Evolutionary conservation across 2,113 vertebrate species (phyloP), one percentile per base, ranked within the genome.

Genomic region (Cheilinus undulatus): DNA sequence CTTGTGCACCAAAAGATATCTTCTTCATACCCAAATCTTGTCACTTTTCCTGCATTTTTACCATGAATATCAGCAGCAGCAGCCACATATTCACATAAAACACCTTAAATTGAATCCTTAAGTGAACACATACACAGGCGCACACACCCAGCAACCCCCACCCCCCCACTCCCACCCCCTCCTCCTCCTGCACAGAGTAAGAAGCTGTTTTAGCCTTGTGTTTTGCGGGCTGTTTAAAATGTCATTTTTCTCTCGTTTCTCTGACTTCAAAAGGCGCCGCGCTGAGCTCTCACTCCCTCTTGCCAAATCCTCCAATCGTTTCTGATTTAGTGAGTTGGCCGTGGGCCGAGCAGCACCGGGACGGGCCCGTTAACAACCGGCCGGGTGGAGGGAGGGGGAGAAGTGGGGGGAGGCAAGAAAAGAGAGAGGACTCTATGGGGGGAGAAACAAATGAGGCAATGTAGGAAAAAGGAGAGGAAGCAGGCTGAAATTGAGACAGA

Each of bases 241-340:
- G 88, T 91, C 82, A 91, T 93, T 92, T 93, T 92, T 90, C 89
- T 92, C 88, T 91, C 71, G 48, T 90, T 92, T 57, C 89, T 90
- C 87, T 38, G 83, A 89, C 93, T 93, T 93, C 91, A 93, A 45
- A 93, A 93, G 78, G 64, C 62, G 62, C 42, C 67, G 80, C 71
- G n/a, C 78, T 91, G 85, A 90, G 90, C 90, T 93, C 91, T 91
- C 91, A 90, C 91, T 93, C 90, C 91, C 88, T 92, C 86, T 80
- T 91, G 92, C 92, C 92, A 94, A 93, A 93, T 94, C 93, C 91
- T 91, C 91, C 91, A 90, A 92, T 94, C 90, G 83, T 92, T 93
- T 92, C 88, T 93, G 91, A 93, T 93, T 94, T 93, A 92, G 82
- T 88, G 91, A 89, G 90, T 88, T 93, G 93, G 93, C 93, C 78